Percentiles rank a stretch among this genome's conserved stretches.
These are phyloP conservation scores for Macquaria australasica DNA, from an alignment of 2,113 vertebrate species.

Conservation along the genomic window DNA sequence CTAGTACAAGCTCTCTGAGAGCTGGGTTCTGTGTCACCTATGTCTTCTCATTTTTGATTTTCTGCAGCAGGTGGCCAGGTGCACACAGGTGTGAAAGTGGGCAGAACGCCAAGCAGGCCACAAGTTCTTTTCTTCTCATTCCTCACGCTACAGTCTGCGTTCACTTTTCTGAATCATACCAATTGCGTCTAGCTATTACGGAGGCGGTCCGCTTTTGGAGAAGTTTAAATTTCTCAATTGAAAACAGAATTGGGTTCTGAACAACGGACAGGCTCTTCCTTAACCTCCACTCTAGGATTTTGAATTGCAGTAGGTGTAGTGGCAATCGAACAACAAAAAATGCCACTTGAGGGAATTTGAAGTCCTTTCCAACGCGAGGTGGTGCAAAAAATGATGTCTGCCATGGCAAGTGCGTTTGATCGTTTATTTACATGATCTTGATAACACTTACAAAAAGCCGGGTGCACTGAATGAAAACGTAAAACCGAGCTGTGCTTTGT, in stretches of 20 bases:
- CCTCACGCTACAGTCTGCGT: neutral
- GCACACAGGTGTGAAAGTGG: neutral
- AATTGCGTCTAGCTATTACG: neutral
- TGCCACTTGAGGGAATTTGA: too few relatives aligned
- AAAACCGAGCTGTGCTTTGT: too few relatives aligned
- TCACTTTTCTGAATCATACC: neutral
- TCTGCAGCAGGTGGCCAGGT: neutral
- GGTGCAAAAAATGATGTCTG: too few relatives aligned
- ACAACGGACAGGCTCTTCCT: neutral
- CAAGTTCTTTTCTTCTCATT: neutral
- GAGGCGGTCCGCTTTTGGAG: neutral
- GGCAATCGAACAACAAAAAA: too few relatives aligned
- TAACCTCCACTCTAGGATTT: neutral
- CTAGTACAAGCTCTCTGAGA: neutral
- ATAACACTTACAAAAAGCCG: too few relatives aligned
- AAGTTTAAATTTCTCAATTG: neutral
- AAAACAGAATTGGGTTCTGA: neutral
- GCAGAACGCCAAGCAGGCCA: neutral
- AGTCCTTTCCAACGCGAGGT: too few relatives aligned
- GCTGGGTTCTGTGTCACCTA: too few relatives aligned
- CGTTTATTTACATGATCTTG: too few relatives aligned
- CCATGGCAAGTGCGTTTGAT: too few relatives aligned
- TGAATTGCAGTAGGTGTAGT: neutral
- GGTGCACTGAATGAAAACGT: too few relatives aligned
- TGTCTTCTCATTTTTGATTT: neutral